These are phyloP conservation scores for Tholera decimalis DNA, from an alignment of 2,888 invertebrate species.

Conservation along the genomic window DNA sequence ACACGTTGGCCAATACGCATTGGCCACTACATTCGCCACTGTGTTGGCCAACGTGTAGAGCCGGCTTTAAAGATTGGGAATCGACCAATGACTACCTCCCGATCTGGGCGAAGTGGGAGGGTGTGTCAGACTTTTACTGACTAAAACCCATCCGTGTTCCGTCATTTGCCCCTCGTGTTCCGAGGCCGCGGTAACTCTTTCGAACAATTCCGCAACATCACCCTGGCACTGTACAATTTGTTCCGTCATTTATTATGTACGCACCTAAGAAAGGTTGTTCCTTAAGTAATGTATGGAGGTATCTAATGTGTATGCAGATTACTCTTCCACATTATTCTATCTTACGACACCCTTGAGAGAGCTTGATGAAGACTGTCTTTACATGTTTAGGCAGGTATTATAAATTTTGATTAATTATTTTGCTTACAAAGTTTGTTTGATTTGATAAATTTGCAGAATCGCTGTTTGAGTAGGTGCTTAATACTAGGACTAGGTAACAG, in stretches of 20 bases:
- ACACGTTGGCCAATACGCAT: too few relatives aligned
- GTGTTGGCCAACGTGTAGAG: too few relatives aligned
- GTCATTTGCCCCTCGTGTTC: too few relatives aligned
- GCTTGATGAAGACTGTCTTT: conserved; percentile 2
- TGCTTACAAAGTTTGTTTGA: background rate
- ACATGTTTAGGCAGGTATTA: background rate
- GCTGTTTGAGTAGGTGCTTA: background rate
- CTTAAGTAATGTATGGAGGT: conserved; percentile 18
- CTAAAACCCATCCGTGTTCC: too few relatives aligned
- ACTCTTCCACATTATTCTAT: conserved; percentile 33
- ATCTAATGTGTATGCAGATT: conserved; percentile 24
- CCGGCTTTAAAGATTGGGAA: too few relatives aligned
- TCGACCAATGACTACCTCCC: too few relatives aligned
- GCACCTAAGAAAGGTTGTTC: conserved; percentile 4
- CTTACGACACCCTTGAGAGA: conserved; percentile 22
- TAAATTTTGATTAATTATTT: conserved; percentile 13
- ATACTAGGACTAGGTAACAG: background rate
- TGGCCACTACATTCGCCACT: too few relatives aligned
- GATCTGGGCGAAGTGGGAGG: too few relatives aligned
- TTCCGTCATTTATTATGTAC: conserved; percentile 16
- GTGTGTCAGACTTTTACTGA: too few relatives aligned
- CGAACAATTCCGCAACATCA: too few relatives aligned
- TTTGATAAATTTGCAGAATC: background rate
- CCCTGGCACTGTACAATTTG: too few relatives aligned
- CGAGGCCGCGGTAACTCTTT: too few relatives aligned